phyloP scores from a whole-genome alignment of 2,888 invertebrate species.

The Pemphredon lugubris region DNA sequence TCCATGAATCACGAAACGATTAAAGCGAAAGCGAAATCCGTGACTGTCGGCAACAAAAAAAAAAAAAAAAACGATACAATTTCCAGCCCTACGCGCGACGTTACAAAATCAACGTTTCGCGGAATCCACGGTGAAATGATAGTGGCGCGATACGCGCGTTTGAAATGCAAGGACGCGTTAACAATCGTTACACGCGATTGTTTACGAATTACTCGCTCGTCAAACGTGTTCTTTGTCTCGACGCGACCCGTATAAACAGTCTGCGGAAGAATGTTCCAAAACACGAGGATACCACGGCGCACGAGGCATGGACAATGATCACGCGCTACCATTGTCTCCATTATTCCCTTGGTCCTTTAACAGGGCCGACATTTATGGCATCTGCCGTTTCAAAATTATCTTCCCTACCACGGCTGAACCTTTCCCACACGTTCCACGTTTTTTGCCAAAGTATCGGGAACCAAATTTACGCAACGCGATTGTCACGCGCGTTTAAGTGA shows the following conservation, averaged over 20 bases:
- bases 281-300: not conserved
- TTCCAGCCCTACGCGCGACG: no score
- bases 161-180: conserved; percentile 24
- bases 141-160: not conserved
- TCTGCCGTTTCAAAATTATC: not conserved
- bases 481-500: no score
- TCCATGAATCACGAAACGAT: conserved; percentile 26
- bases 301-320: not conserved
- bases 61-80: no score
- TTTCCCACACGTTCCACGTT: no score
- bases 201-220: conserved; percentile 36
- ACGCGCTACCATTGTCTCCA: not conserved
- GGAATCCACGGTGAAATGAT: no score
- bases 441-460: no score
- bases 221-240: conserved; percentile 16
- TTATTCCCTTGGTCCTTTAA: conserved; percentile 6
- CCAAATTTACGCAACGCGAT: no score
- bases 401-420: no score
- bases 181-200: conserved; percentile 18
- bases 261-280: not conserved
- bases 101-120: no score
- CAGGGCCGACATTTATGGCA: not conserved
- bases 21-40: conserved; percentile 17
- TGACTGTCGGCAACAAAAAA: not conserved
- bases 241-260: not conserved